phyloP scores from a whole-genome alignment of 2,797 vertebrate species.

The Sparus aurata region DNA sequence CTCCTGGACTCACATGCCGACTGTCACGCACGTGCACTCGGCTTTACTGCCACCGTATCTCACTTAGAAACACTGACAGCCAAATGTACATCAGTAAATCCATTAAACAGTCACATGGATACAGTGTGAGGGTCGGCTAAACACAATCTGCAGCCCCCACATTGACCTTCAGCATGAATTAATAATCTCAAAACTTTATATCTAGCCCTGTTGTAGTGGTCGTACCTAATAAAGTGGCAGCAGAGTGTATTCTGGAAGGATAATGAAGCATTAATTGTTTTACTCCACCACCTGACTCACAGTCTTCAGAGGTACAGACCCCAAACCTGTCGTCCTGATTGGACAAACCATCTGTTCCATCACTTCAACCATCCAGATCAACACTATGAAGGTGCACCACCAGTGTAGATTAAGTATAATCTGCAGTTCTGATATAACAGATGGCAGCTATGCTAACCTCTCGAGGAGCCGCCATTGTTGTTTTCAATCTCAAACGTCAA shows the following conservation, averaged over 20 bases:
- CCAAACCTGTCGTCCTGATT: too few relatives aligned
- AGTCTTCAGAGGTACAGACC: not conserved
- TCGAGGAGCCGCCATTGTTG: too few relatives aligned
- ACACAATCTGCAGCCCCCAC: not conserved
- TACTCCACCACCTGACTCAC: not conserved
- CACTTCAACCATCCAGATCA: too few relatives aligned
- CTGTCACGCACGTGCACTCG: constrained; percentile 13
- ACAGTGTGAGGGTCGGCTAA: not conserved
- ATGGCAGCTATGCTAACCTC: too few relatives aligned
- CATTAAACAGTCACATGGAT: too few relatives aligned
- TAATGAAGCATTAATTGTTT: not conserved
- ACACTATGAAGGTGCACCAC: too few relatives aligned
- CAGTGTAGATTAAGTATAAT: too few relatives aligned
- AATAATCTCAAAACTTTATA: not conserved
- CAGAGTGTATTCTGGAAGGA: not conserved
- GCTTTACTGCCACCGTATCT: constrained; percentile 1
- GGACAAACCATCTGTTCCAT: too few relatives aligned
- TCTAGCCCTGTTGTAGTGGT: not conserved
- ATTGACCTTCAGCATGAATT: not conserved
- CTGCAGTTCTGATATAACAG: too few relatives aligned
- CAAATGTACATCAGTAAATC: too few relatives aligned
- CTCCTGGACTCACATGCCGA: constrained; percentile 26
- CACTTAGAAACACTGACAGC: not conserved
- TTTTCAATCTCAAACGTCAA: too few relatives aligned
- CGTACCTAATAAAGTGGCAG: not conserved